A percentile compares a stretch with the other conserved stretches of the same genome.
phyloP scores from a whole-genome alignment of 2,888 invertebrate genomes.

The Dicranocentrus wangi region DNA sequence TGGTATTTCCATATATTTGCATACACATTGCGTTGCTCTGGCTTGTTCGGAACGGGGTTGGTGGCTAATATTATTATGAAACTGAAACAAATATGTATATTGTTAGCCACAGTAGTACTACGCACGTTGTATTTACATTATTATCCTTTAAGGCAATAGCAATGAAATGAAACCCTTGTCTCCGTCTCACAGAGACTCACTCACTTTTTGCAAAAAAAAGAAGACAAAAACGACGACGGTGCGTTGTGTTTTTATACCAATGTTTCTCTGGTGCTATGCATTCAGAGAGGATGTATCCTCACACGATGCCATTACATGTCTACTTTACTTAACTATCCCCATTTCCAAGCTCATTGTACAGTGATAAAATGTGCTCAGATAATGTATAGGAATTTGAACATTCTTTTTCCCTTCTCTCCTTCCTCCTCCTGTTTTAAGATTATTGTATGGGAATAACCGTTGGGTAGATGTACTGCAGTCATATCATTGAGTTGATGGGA shows the following conservation, averaged over 20 bases:
- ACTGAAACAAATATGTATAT: neutral
- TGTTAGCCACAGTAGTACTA: too few relatives aligned
- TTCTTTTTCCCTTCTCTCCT: slow-evolving; percentile 6
- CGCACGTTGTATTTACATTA: slow-evolving; percentile 32
- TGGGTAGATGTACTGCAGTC: neutral
- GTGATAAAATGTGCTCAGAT: slow-evolving; percentile 20
- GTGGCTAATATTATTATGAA: slow-evolving; percentile 14
- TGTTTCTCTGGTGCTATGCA: too few relatives aligned
- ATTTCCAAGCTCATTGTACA: slow-evolving; percentile 29
- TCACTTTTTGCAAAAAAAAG: too few relatives aligned
- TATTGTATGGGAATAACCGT: slow-evolving; percentile 12
- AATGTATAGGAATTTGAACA: slow-evolving; percentile 26
- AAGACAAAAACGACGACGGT: too few relatives aligned
- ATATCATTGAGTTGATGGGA: neutral
- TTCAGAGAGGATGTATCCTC: too few relatives aligned
- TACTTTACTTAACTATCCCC: slow-evolving; percentile 27
- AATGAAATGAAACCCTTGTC: slow-evolving; percentile 23
- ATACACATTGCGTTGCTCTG: slow-evolving; percentile 12
- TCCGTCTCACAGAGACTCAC: too few relatives aligned
- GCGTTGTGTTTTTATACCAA: too few relatives aligned
- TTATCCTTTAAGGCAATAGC: slow-evolving; percentile 11
- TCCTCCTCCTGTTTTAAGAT: slow-evolving; percentile 26
- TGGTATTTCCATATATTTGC: slow-evolving; percentile 31
- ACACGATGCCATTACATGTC: slow-evolving; percentile 16
- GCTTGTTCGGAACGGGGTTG: slow-evolving; percentile 8